Base-by-base conservation (phyloP, 2,888 invertebrate genomes). In the Dermolepida albohirtum region DNA sequence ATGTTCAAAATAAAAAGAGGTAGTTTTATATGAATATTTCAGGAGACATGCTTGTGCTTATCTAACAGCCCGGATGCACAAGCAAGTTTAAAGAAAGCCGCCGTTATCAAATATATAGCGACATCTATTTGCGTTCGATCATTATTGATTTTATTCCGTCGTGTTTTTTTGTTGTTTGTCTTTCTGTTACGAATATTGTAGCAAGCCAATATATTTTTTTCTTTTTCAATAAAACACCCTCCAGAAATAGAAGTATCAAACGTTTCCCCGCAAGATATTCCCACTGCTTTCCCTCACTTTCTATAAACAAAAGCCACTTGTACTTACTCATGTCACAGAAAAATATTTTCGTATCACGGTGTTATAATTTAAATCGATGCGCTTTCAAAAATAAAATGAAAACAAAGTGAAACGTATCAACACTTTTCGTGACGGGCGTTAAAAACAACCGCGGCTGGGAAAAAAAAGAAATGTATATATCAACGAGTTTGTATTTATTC, bases 401-500 rank as follows among this genome's bases (percentile, higher is more conserved):
- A 44, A 29, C 44, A 34, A 47, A 59, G 29, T 47, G 39, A 47
- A 44, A 59, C 12, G 10, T 59, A 59, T 47, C 59, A 59, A 47
- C 59, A 47, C 47, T 47, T 34, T 57, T 22, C 47, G 34, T 47
- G 47, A 59, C 44, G 44, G 22, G n/a, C 47, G 59, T 59, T 59
- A 34, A 59, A 41, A 59, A 59, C 10, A 16, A 57, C 43, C 57
- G 57, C 52, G 16, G 1, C 34, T 10, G 34, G 34, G 10, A 34
- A 34, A 34, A 34, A 34, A 34, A 34, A 34, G 34, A 34, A 34
- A 34, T 34, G 34, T 34, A 34, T 34, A 34, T 34, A 34, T 34
- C 34, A 34, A 34, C 34, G 34, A 34, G 34, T 34, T 34, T 14
- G 59, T 59, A 59, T 59, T 59, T 59, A 59, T 67, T 64, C 59